Evolutionary conservation across 2,888 invertebrate species (phyloP).

Genomic region (Taenaris catops): DNA sequence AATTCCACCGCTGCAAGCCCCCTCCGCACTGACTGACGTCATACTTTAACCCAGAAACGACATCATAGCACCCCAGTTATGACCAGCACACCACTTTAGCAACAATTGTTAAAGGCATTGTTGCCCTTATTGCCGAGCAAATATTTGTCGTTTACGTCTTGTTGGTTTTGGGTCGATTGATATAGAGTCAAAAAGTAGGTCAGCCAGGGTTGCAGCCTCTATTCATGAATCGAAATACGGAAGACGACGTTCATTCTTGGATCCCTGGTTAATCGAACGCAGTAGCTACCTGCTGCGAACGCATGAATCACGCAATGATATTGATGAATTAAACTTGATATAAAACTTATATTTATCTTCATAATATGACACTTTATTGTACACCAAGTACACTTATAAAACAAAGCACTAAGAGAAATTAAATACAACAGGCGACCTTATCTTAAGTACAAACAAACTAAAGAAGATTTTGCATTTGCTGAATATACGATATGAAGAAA

Average conservation of each 20-base stretch:
- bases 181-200: slow-evolving; percentile 81
- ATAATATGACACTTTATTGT: too few species aligned
- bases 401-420: too few species aligned
- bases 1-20: slow-evolving; percentile 72
- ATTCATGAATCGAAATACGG: slow-evolving; percentile 79
- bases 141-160: slow-evolving; percentile 32
- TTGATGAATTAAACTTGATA: too few species aligned
- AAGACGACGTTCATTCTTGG: slow-evolving; percentile 70
- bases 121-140: slow-evolving; percentile 24
- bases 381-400: too few species aligned
- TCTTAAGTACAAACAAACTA: too few species aligned
- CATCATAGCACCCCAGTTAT: slow-evolving; percentile 44
- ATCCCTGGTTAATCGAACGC: slow-evolving; percentile 49
- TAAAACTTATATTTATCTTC: too few species aligned
- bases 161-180: slow-evolving; percentile 26
- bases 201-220: slow-evolving; percentile 83
- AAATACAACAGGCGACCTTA: too few species aligned
- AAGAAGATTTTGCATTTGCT: too few species aligned
- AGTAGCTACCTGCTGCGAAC: slow-evolving; percentile 37
- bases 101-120: slow-evolving; percentile 20
- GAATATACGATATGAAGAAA: too few species aligned
- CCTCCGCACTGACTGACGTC: slow-evolving; percentile 78
- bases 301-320: slow-evolving; percentile 41
- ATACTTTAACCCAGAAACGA: slow-evolving; percentile 49
- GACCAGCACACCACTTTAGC: slow-evolving; percentile 27